A percentile compares a stretch with the other conserved stretches of the same genome.
phyloP scores from a whole-genome alignment of 2,888 invertebrate species.

The Erebia palarica region DNA sequence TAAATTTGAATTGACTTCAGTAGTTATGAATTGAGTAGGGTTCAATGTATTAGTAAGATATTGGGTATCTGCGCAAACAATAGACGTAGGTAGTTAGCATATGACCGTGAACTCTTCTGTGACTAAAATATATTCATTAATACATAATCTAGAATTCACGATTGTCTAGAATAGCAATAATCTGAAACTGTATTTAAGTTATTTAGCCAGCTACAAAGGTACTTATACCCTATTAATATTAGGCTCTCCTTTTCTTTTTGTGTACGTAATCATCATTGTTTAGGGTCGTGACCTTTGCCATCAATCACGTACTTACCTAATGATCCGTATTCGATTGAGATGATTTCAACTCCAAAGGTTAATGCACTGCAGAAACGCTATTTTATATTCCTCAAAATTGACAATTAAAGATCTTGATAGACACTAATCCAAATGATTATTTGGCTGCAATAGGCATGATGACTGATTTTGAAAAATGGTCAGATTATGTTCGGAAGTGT shows the following conservation, averaged over 20 bases:
- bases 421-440: too few relatives aligned
- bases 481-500: too few relatives aligned
- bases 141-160: not conserved
- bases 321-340: too few relatives aligned
- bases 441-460: too few relatives aligned
- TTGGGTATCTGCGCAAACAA: not conserved
- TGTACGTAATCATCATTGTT: too few relatives aligned
- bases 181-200: not conserved
- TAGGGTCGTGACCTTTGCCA: not conserved
- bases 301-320: not conserved
- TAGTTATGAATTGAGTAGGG: not conserved
- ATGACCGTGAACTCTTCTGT: slow-evolving; percentile 9
- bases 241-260: not conserved
- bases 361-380: too few relatives aligned
- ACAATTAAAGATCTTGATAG: too few relatives aligned
- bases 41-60: slow-evolving; percentile 1
- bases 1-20: not conserved
- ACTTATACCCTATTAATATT: not conserved
- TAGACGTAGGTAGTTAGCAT: not conserved
- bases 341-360: too few relatives aligned
- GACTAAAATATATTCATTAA: not conserved
- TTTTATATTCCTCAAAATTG: too few relatives aligned
- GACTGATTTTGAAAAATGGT: too few relatives aligned
- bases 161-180: not conserved
- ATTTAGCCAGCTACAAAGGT: not conserved